Conservation (phyloP, 1,140 invertebrate species). For the Glomeris maerens region DNA sequence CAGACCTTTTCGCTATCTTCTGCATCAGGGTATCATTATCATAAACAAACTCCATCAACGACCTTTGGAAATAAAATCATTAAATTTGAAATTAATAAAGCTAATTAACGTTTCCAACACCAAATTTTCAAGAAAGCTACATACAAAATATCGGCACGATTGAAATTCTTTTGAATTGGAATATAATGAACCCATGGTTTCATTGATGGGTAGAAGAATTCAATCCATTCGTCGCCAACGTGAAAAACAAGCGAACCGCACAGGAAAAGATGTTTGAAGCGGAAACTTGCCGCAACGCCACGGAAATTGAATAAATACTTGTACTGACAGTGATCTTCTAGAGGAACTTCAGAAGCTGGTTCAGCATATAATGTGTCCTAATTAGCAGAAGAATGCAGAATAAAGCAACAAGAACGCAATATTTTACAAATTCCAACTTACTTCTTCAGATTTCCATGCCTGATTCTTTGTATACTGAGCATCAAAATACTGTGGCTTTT, state of each 20-base stretch:
- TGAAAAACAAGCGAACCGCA: conserved; percentile 92
- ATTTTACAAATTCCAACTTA: conserved; percentile 26
- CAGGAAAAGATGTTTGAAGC: conserved; percentile 90
- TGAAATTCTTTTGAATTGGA: conserved; percentile 58
- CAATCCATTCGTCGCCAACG: conserved; percentile 84
- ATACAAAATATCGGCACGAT: conserved; percentile 46
- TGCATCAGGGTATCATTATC: conserved; percentile 57
- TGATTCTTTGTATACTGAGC: conserved; percentile 96
- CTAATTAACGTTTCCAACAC: background rate
- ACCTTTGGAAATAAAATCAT: too few species aligned
- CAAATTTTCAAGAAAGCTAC: background rate
- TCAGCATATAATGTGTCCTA: conserved; percentile 68
- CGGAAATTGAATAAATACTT: conserved; percentile 94
- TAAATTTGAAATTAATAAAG: background rate
- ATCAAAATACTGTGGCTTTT: conserved; percentile 62
- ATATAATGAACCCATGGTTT: conserved; percentile 95
- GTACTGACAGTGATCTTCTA: conserved; percentile 85
- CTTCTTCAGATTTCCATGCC: conserved; percentile 85
- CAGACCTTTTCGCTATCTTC: conserved; percentile 55
- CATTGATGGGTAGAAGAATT: conserved; percentile 85
- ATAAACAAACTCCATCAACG: conserved; percentile 59
- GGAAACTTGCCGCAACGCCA: conserved; percentile 90
- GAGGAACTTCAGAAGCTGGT: conserved; percentile 70
- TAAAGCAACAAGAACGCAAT: background rate
- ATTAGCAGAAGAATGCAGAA: background rate